A percentile compares a stretch with the other conserved stretches of the same genome.
Evolutionary conservation across 2,113 vertebrate genomes (phyloP).

Genomic region (Calypte anna): DNA sequence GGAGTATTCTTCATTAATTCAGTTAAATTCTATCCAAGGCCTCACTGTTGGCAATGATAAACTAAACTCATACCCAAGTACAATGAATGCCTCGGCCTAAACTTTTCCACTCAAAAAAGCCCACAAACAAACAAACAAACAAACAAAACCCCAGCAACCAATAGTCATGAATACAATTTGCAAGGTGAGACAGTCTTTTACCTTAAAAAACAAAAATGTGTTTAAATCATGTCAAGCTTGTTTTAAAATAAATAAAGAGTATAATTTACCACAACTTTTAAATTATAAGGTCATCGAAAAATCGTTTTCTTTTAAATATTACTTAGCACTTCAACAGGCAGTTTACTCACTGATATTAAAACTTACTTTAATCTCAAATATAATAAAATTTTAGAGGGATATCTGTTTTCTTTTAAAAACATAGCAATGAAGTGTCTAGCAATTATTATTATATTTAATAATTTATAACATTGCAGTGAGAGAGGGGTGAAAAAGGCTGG

Average conservation of each 20-base stretch:
- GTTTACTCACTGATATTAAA: neutral
- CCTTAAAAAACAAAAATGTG: neutral
- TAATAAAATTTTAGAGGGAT: neutral
- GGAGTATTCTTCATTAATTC: neutral
- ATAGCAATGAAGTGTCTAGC: neutral
- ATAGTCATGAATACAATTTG: too few relatives aligned
- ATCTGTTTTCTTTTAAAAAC: neutral
- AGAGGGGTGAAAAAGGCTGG: neutral
- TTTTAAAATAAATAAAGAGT: neutral
- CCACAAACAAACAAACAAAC: too few relatives aligned
- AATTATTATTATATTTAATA: conserved; percentile 33
- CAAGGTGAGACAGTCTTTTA: neutral
- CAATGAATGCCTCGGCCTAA: neutral
- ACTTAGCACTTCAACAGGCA: neutral
- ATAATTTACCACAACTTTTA: neutral
- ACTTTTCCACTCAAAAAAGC: neutral
- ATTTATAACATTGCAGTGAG: neutral
- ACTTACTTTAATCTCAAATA: neutral
- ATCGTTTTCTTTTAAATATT: neutral
- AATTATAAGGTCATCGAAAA: neutral
- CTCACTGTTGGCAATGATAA: neutral
- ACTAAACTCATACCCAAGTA: neutral
- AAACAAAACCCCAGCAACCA: too few relatives aligned
- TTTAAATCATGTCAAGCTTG: neutral
- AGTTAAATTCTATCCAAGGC: neutral